These are phyloP conservation scores for Metellina segmentata DNA, from an alignment of 2,888 invertebrate species.

Conservation along the genomic window DNA sequence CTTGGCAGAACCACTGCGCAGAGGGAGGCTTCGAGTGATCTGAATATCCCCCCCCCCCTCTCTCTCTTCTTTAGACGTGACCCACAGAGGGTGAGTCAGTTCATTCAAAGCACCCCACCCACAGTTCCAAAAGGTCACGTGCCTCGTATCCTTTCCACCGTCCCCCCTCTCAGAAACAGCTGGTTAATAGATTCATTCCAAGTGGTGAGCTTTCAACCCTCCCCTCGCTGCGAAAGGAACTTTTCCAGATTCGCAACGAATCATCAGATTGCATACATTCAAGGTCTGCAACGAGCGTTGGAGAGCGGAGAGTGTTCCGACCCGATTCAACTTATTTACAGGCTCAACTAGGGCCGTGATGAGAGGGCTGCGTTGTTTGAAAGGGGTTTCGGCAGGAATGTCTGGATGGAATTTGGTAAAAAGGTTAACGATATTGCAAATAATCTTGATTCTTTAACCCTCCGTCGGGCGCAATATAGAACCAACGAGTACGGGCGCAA, in stretches of 20 bases:
- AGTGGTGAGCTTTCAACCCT: conserved; percentile 18
- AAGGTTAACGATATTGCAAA: background rate
- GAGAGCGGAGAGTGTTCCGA: no score
- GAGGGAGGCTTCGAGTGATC: background rate
- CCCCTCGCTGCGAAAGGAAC: background rate
- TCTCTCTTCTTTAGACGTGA: conserved; percentile 51
- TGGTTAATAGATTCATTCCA: conserved; percentile 33
- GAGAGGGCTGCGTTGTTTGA: background rate
- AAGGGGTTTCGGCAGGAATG: background rate
- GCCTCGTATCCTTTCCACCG: conserved; percentile 23
- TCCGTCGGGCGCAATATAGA: no score
- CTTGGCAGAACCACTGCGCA: background rate
- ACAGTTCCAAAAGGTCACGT: conserved; percentile 61
- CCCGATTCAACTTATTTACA: no score
- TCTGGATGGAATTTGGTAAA: background rate
- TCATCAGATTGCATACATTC: no score
- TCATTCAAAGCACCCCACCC: conserved; percentile 68
- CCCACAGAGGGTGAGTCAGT: conserved; percentile 61
- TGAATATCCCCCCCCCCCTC: background rate
- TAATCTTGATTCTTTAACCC: no score
- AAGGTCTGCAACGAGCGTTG: no score
- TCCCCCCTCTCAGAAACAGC: conserved; percentile 32
- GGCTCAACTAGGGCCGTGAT: background rate
- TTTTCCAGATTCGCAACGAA: no score
- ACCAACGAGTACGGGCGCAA: no score